These are phyloP conservation scores for Anarhynchus alexandrinus DNA, from an alignment of 2,113 vertebrate genomes.

Conservation along the genomic window DNA sequence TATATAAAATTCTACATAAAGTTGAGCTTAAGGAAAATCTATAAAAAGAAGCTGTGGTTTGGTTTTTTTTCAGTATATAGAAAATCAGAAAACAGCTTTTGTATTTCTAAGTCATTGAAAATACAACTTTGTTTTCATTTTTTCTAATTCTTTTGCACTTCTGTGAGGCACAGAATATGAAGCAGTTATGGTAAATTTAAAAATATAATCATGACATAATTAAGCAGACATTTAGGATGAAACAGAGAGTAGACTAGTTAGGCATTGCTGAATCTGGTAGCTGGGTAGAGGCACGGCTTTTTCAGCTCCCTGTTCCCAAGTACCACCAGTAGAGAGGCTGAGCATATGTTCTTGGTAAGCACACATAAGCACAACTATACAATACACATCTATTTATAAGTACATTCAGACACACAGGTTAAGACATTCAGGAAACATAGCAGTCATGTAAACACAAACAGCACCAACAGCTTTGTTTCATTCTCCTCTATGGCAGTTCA, in stretches of 20 bases:
- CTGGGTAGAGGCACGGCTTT: background rate
- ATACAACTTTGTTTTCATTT: background rate
- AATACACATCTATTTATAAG: background rate
- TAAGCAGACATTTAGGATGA: background rate
- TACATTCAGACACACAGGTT: background rate
- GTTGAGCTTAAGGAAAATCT: background rate
- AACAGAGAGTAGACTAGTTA: background rate
- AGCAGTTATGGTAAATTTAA: background rate
- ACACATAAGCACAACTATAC: background rate
- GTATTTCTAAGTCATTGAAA: background rate
- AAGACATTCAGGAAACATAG: background rate
- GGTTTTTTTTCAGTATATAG: background rate
- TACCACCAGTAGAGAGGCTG: background rate
- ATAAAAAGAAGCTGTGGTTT: accelerated
- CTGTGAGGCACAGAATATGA: background rate
- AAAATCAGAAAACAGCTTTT: background rate
- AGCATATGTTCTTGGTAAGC: background rate
- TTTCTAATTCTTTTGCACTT: background rate
- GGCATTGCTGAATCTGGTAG: background rate
- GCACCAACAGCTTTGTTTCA: background rate
- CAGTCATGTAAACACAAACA: background rate
- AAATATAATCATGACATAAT: background rate
- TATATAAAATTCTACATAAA: background rate
- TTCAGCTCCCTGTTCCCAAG: background rate
- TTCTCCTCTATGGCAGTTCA: background rate